Evolutionary conservation across 1,140 invertebrate species (phyloP).

Genomic region (Diabrotica virgifera): DNA sequence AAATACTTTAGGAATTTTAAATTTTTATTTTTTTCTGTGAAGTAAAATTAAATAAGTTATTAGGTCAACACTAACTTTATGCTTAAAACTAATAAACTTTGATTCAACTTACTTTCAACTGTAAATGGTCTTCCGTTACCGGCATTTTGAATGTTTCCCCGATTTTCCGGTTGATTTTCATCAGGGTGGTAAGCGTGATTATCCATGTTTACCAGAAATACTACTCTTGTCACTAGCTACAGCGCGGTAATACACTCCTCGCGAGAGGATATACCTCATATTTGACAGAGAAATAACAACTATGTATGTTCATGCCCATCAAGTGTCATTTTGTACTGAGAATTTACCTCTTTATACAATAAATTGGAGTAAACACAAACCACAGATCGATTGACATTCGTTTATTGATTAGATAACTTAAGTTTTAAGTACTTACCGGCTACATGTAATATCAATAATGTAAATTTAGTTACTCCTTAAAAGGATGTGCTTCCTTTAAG

Average conservation of each 20-base stretch:
- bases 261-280: too few relatives aligned
- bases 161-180: not conserved
- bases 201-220: slow-evolving; percentile 17
- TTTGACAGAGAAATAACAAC: too few relatives aligned
- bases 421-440: not conserved
- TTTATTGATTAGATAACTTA: too few relatives aligned
- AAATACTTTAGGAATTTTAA: too few relatives aligned
- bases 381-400: not conserved
- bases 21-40: not conserved
- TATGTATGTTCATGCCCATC: not conserved
- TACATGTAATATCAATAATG: not conserved
- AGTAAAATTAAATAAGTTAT: not conserved
- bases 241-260: too few relatives aligned
- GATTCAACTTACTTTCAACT: slow-evolving; percentile 24
- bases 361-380: not conserved
- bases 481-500: not conserved
- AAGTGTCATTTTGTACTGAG: too few relatives aligned
- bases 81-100: not conserved
- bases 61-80: not conserved
- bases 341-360: too few relatives aligned
- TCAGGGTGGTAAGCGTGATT: slow-evolving; percentile 29
- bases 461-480: not conserved
- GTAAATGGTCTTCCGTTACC: slow-evolving; percentile 23
- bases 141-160: too few relatives aligned
- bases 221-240: too few relatives aligned